Conservation (phyloP, 2,113 vertebrate species). For the Megalops atlanticus region DNA sequence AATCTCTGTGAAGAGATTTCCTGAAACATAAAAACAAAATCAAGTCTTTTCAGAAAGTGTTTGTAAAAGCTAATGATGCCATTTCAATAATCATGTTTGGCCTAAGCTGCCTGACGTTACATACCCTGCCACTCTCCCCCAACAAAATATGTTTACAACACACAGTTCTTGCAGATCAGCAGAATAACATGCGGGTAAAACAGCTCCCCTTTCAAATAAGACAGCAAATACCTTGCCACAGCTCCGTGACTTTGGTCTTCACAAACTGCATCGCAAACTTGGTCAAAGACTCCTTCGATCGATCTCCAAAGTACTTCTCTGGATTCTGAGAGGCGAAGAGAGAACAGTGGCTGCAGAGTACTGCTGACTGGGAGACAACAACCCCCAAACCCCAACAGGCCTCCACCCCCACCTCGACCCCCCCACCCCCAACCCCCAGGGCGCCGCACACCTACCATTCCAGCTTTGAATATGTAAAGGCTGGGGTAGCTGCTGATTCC, state of each 20-base stretch:
- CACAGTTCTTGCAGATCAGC: too few relatives aligned
- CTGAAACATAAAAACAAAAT: slow-evolving; percentile 58
- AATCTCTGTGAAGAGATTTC: slow-evolving; percentile 86
- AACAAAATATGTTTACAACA: neutral
- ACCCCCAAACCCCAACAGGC: too few relatives aligned
- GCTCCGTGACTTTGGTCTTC: slow-evolving; percentile 80
- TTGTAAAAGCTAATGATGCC: neutral
- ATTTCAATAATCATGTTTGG: too few relatives aligned
- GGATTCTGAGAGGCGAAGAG: slow-evolving; percentile 70
- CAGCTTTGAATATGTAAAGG: slow-evolving; percentile 59
- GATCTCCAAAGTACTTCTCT: slow-evolving; percentile 87
- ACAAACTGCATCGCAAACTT: slow-evolving; percentile 91
- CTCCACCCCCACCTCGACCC: too few relatives aligned
- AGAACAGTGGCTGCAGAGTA: neutral
- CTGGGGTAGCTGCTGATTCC: slow-evolving; percentile 95
- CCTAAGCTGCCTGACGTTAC: too few relatives aligned
- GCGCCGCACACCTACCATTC: slow-evolving; percentile 12
- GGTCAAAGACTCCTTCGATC: slow-evolving; percentile 80
- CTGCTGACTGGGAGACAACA: too few relatives aligned
- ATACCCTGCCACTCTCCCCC: neutral
- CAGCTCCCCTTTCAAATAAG: neutral
- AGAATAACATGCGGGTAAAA: neutral
- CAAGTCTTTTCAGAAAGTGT: neutral
- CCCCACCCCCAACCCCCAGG: neutral
- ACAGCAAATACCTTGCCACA: slow-evolving; percentile 83